These are phyloP conservation scores for Etia nguti DNA, from an alignment of 2,113 vertebrate genomes.

Conservation along the genomic window DNA sequence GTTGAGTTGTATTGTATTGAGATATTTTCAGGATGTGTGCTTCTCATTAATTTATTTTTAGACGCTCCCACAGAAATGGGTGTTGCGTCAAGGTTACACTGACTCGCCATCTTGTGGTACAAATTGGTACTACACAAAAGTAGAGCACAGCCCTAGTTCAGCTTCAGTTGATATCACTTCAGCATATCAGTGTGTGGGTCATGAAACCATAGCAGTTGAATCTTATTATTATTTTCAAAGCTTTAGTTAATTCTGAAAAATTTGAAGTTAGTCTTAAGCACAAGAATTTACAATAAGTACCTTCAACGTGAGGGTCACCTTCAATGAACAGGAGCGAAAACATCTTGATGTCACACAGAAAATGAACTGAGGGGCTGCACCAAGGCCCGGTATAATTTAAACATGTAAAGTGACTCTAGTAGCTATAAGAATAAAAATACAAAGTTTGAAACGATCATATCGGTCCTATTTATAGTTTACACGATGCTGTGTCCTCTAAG, in stretches of 20 bases:
- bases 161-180: background rate
- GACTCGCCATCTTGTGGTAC: background rate
- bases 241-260: background rate
- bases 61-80: background rate
- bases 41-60: background rate
- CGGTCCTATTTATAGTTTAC: background rate
- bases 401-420: background rate
- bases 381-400: rapidly evolving
- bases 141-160: background rate
- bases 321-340: background rate
- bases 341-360: background rate
- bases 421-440: background rate
- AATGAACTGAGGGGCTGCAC: background rate
- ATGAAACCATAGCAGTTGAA: background rate
- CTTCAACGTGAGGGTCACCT: background rate
- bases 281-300: background rate
- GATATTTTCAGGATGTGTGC: background rate
- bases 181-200: background rate
- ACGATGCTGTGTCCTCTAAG: background rate
- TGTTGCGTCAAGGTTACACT: background rate
- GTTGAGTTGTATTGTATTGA: background rate
- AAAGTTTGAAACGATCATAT: background rate
- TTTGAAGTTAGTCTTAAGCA: background rate
- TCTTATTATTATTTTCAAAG: background rate
- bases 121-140: rapidly evolving